Conservation (phyloP, 2,888 invertebrate genomes). For the Oscheius myriophilus region DNA sequence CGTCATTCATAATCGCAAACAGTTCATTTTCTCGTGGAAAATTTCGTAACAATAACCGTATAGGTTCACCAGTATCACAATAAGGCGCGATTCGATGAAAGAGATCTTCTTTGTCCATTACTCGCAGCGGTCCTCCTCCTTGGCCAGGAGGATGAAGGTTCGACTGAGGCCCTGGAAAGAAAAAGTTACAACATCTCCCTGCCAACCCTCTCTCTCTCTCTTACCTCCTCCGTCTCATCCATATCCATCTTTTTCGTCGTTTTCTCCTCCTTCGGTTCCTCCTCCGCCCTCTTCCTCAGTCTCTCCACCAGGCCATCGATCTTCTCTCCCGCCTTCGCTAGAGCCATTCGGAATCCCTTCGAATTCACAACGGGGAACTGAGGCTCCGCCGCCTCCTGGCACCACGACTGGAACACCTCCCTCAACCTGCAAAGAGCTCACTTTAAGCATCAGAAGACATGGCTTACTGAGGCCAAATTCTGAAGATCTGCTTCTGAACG, state of each 20-base stretch:
- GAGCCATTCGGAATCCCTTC: slow-evolving; percentile 33
- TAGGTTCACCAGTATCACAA: too few species aligned
- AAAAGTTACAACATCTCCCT: background rate
- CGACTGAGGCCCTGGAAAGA: background rate
- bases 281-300: too few species aligned
- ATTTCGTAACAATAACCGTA: too few species aligned
- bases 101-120: too few species aligned
- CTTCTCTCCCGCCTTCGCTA: slow-evolving; percentile 6
- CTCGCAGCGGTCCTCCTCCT: too few species aligned
- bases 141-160: too few species aligned
- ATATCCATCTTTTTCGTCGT: background rate
- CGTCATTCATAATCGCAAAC: too few species aligned
- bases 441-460: background rate
- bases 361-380: slow-evolving; percentile 18
- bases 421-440: background rate
- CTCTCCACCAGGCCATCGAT: background rate
- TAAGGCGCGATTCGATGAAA: too few species aligned
- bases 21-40: too few species aligned
- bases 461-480: background rate
- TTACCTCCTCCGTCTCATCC: background rate
- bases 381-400: slow-evolving; percentile 11
- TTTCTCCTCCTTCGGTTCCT: too few species aligned
- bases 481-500: too few species aligned
- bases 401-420: slow-evolving; percentile 10
- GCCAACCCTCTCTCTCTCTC: background rate